Evolutionary conservation across 2,888 invertebrate species (phyloP).

Genomic region (Mactromeris polynyma): DNA sequence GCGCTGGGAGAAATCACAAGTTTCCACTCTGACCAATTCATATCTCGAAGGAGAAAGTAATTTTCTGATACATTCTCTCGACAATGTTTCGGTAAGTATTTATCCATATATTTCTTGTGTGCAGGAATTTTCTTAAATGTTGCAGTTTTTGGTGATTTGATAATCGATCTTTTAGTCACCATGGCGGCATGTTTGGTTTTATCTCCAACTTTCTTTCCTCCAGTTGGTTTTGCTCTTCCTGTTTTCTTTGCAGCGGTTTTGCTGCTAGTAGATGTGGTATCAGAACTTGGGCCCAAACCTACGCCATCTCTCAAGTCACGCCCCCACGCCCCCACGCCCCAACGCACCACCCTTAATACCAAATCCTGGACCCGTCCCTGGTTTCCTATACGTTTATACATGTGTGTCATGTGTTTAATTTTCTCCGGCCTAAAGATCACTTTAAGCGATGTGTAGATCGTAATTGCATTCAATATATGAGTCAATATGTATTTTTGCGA

Average conservation of each 20-base stretch:
- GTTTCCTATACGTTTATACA: no score
- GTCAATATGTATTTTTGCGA: no score
- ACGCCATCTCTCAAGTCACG: constrained; percentile 67
- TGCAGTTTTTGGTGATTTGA: not conserved
- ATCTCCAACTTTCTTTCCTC: not conserved
- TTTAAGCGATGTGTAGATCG: no score
- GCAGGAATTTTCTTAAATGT: not conserved
- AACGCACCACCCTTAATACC: no score
- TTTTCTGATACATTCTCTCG: constrained; percentile 71
- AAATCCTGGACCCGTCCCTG: no score
- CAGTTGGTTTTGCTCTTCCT: not conserved
- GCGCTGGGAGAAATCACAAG: no score
- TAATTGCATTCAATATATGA: no score
- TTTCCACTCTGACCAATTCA: constrained; percentile 72
- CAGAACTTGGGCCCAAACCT: constrained; percentile 21
- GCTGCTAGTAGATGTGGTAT: not conserved
- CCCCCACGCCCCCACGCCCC: no score
- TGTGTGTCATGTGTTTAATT: no score
- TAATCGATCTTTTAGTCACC: not conserved
- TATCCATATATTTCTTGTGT: constrained; percentile 31
- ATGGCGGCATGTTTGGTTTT: not conserved
- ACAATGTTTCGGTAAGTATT: constrained; percentile 57
- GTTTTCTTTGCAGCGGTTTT: not conserved
- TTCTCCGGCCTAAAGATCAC: no score
- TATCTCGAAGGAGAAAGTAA: constrained; percentile 70